Evolutionary conservation across 2,888 invertebrate species (phyloP).

Genomic region (Agriopis leucophaearia): DNA sequence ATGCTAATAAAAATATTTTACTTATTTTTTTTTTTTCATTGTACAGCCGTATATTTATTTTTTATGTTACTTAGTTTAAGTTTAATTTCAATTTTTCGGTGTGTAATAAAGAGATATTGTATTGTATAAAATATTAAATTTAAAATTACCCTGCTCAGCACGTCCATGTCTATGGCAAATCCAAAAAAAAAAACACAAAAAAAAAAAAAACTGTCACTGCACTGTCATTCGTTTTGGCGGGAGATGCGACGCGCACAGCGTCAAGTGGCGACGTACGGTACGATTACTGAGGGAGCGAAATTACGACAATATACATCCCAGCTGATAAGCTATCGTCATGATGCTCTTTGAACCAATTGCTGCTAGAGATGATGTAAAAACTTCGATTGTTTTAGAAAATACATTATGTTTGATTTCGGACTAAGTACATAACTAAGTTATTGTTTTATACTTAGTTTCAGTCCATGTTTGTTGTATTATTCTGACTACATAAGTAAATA

Average conservation of each 20-base stretch:
- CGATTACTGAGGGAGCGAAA: conserved; percentile 45
- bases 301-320: conserved; percentile 34
- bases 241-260: conserved; percentile 48
- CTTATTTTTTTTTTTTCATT: too few relatives aligned
- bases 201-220: conserved; percentile 31
- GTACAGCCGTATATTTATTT: too few relatives aligned
- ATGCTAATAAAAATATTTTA: too few relatives aligned
- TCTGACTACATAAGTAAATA: too few relatives aligned
- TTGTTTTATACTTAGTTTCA: too few relatives aligned
- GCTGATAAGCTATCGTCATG: conserved; percentile 51
- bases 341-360: conserved; percentile 43
- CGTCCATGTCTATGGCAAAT: conserved; percentile 48
- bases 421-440: too few relatives aligned
- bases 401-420: too few relatives aligned
- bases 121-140: neutral
- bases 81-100: too few relatives aligned
- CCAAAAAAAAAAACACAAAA: conserved; percentile 22
- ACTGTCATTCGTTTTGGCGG: conserved; percentile 47
- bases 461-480: too few relatives aligned
- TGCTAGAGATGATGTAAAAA: conserved; percentile 6
- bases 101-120: too few relatives aligned
- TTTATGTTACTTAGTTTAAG: too few relatives aligned
- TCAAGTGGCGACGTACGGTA: conserved; percentile 28
- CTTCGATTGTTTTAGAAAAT: neutral
- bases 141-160: conserved; percentile 52